Base-by-base conservation (phyloP, 1,140 invertebrate genomes). In the Drosophila nikananu region DNA sequence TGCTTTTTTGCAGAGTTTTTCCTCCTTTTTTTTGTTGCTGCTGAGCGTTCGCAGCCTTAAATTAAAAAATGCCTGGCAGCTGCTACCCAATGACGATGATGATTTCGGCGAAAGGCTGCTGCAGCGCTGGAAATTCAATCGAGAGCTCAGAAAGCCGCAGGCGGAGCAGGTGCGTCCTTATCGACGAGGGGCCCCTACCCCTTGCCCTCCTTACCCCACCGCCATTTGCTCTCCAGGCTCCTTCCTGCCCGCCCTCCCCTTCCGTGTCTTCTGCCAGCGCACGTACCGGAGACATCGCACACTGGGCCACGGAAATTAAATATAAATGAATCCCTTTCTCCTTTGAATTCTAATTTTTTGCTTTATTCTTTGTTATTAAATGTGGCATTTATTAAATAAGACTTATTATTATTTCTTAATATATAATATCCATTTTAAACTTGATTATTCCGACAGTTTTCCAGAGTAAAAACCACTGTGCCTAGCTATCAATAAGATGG, bases 41-140 rank as follows among this genome's bases (percentile, higher is more conserved):
- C n/a, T 27, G 48, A 51, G 17, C 41, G 19, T 49, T 62, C 42
- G 39, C 27, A 52, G 63, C 39, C 46, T 83, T 71, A 80, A 84
- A 80, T 84, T 76, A 86, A 86, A 86, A 86, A 82, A 70, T 78
- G 79, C 61, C 63, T 68, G 54, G 42, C 82, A 84, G 82, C 82
- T 82, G 83, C 64, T 77, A 37, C 70, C 67, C 60, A 60, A 70
- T 78, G 58, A 77, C 77, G 49, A 55, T 55, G 35, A 54, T 54
- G 30, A 35, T 65, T 65, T 62, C 57, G 27, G 57, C 58, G 37
- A 65, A 62, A 42, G 35, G 62, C 35, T 55, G 19, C 54, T 55
- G 23, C 46, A 32, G 48, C 65, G 49, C 21, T 54, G 66, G 35
- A 83, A 86, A 86, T 80, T 86, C 76, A 87, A 83, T 86, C 63